Percentiles rank a stretch among this genome's conserved stretches.
Conservation (phyloP, 2,113 vertebrate species). For the Cervus canadensis region DNA sequence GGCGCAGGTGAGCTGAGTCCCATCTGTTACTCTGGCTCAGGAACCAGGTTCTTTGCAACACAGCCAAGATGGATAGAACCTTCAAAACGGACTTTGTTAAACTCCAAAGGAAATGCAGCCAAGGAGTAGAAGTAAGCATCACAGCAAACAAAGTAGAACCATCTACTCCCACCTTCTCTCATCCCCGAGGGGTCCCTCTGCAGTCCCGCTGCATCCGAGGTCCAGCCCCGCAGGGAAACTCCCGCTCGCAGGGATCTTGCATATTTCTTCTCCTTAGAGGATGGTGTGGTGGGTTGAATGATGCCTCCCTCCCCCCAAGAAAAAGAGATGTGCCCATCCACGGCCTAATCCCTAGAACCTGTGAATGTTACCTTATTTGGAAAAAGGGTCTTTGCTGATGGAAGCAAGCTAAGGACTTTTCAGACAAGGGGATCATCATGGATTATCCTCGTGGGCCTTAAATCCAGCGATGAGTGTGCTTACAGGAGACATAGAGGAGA, state of each 20-base stretch:
- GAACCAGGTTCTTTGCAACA: not conserved
- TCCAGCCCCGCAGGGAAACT: not conserved
- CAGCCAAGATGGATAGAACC: not conserved
- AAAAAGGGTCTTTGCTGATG: not conserved
- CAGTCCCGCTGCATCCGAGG: not conserved
- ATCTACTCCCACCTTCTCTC: not conserved
- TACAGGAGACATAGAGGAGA: not conserved
- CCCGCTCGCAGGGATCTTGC: not conserved
- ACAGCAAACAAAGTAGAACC: not conserved
- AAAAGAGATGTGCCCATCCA: not conserved
- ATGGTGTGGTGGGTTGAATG: not conserved
- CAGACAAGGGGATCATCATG: not conserved
- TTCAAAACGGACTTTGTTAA: not conserved
- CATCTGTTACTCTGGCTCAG: not conserved
- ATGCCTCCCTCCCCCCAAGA: not conserved
- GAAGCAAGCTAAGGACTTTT: slow-evolving; percentile 24
- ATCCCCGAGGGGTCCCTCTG: not conserved
- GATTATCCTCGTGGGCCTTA: not conserved
- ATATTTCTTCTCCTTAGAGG: not conserved
- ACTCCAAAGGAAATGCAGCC: not conserved
- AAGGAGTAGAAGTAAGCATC: not conserved
- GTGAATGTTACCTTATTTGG: not conserved
- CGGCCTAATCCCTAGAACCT: not conserved
- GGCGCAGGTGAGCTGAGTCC: not conserved
- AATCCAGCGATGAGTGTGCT: not conserved